A percentile compares a stretch with the other conserved stretches of the same genome.
phyloP scores from a whole-genome alignment of 2,888 invertebrate species.

The Parthenolecanium corni region DNA sequence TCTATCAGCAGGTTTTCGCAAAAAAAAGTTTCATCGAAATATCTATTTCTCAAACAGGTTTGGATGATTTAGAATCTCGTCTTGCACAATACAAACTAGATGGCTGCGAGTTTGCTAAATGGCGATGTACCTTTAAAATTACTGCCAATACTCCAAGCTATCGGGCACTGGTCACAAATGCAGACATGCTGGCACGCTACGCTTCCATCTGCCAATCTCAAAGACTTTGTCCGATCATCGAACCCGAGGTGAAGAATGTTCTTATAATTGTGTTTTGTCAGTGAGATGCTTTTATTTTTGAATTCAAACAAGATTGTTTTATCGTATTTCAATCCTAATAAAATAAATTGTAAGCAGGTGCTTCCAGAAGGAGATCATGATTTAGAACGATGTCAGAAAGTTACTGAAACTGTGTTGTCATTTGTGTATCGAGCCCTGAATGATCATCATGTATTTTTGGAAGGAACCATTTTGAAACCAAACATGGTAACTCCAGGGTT shows the following conservation, averaged over 20 bases:
- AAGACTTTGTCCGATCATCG: slow-evolving; percentile 96
- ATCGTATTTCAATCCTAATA: no score
- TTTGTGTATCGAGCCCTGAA: slow-evolving; percentile 91
- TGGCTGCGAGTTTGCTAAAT: slow-evolving; percentile 95
- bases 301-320: neutral
- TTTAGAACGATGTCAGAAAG: slow-evolving; percentile 80
- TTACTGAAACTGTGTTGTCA: slow-evolving; percentile 87
- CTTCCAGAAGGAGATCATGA: slow-evolving; percentile 96
- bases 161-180: slow-evolving; percentile 83
- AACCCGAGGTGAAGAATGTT: slow-evolving; percentile 64
- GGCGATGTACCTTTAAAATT: slow-evolving; percentile 94
- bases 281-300: neutral
- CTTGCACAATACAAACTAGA: slow-evolving; percentile 95
- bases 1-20: no score
- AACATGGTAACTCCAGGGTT: slow-evolving; percentile 97
- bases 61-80: slow-evolving; percentile 83
- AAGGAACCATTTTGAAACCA: slow-evolving; percentile 94
- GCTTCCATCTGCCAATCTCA: slow-evolving; percentile 91
- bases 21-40: no score
- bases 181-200: slow-evolving; percentile 91
- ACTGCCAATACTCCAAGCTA: slow-evolving; percentile 78
- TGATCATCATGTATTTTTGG: slow-evolving; percentile 94
- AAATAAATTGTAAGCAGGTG: slow-evolving; percentile 42
- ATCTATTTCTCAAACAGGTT: slow-evolving; percentile 44
- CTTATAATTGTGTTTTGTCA: no score